phyloP scores from a whole-genome alignment of 53 echinoderm and acorn worm genomes.

The Astropecten irregularis region DNA sequence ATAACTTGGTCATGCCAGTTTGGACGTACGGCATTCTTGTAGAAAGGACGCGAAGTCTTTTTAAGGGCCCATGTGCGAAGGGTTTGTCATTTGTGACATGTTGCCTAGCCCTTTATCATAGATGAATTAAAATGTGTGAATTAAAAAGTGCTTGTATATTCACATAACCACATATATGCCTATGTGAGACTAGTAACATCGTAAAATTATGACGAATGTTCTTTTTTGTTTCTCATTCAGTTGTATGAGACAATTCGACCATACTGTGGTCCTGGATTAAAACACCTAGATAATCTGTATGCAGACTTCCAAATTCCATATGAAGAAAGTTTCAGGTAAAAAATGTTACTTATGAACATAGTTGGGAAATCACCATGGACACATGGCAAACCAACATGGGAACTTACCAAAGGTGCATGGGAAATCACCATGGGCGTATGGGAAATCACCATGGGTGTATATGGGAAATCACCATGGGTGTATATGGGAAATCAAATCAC shows the following conservation, averaged over 20 bases:
- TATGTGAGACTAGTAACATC: neutral
- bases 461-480: too few species aligned
- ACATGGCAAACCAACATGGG: too few species aligned
- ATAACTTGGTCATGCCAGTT: too few species aligned
- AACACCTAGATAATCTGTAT: slow-evolving; percentile 52
- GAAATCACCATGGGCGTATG: too few species aligned
- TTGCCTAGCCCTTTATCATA: neutral
- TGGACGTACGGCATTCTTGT: too few species aligned
- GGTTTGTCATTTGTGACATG: neutral
- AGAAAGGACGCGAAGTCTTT: neutral
- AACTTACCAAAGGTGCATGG: too few species aligned
- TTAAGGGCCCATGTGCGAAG: neutral
- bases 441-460: too few species aligned
- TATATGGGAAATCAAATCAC: too few species aligned
- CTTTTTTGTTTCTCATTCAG: slow-evolving; percentile 20
- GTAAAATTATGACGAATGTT: neutral
- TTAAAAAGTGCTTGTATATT: neutral
- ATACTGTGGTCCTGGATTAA: slow-evolving; percentile 57
- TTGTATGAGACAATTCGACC: slow-evolving; percentile 45
- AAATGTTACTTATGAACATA: too few species aligned
- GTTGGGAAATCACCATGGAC: too few species aligned
- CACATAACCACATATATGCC: neutral
- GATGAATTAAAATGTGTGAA: too few species aligned
- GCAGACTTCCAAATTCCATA: slow-evolving; percentile 58
- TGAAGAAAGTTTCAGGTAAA: slow-evolving; percentile 56